A percentile compares a stretch with the other conserved stretches of the same genome.
Conservation (phyloP, 2,113 vertebrate genomes). For the Corydoras sp. region DNA sequence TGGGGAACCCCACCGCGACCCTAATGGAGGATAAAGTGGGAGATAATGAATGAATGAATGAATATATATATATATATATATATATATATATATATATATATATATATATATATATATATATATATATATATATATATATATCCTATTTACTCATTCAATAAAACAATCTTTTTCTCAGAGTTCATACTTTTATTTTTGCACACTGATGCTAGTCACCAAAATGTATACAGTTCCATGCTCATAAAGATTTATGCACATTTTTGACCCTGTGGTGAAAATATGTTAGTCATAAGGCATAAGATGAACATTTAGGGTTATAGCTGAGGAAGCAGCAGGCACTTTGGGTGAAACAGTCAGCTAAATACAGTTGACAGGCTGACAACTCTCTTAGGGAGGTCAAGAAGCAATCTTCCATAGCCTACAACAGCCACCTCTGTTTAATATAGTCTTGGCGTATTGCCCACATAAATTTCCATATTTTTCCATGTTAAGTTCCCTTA, state of each 20-base stretch:
- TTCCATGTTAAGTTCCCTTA: conserved; percentile 25
- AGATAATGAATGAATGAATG: no score
- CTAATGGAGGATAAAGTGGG: no score
- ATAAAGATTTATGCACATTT: neutral
- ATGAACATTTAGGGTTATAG: conserved; percentile 28
- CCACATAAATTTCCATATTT: conserved; percentile 38
- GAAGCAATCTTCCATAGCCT: conserved; percentile 19
- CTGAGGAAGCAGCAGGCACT: conserved; percentile 4
- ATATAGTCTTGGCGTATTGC: conserved; percentile 22
- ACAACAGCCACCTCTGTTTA: conserved; percentile 18
- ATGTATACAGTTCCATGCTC: neutral
- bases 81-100: neutral
- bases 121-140: no score
- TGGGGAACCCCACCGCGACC: no score
- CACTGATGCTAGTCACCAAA: neutral
- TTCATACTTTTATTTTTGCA: neutral
- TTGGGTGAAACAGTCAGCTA: conserved; percentile 20
- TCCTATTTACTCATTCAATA: no score
- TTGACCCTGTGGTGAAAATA: neutral
- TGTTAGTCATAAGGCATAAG: conserved; percentile 30
- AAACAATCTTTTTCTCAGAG: no score
- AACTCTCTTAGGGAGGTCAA: conserved; percentile 18
- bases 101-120: no score
- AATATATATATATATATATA: conserved; percentile 3
- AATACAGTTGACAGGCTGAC: conserved; percentile 37